Conservation (phyloP, 2,113 vertebrate species). For the Australoheros scitulus region DNA sequence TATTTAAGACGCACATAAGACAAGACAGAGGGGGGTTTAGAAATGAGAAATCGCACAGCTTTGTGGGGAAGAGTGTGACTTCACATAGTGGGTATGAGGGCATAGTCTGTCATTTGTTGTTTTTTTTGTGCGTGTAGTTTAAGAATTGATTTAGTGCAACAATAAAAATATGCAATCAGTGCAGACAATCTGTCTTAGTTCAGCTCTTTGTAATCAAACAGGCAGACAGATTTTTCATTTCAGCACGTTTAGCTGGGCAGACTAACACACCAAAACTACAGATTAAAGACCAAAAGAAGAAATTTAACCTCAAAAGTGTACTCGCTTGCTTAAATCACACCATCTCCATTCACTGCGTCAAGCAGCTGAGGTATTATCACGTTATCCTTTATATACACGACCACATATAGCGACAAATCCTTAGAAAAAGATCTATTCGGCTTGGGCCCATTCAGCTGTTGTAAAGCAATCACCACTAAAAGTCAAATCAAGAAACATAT, state of each 20-base stretch:
- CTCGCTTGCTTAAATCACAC: background rate
- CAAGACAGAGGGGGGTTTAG: background rate
- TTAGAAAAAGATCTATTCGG: background rate
- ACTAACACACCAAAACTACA: background rate
- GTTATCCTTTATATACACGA: background rate
- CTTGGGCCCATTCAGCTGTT: background rate
- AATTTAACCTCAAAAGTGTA: background rate
- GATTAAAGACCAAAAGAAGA: background rate
- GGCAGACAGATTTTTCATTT: background rate
- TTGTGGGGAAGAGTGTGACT: background rate
- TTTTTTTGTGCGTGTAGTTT: background rate
- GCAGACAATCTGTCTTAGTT: background rate
- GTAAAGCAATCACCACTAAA: background rate
- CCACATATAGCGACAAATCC: background rate
- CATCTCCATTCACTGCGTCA: too few relatives aligned
- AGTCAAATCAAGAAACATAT: background rate
- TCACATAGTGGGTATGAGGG: background rate
- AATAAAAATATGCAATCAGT: constrained; percentile 8
- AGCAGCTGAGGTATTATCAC: background rate
- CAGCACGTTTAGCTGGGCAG: background rate
- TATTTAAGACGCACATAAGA: accelerated
- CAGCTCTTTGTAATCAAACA: background rate
- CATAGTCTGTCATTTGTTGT: background rate
- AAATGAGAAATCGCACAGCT: background rate
- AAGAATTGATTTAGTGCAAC: background rate